Evolutionary conservation across 2,888 invertebrate species (phyloP).

Genomic region (Salticus scenicus): DNA sequence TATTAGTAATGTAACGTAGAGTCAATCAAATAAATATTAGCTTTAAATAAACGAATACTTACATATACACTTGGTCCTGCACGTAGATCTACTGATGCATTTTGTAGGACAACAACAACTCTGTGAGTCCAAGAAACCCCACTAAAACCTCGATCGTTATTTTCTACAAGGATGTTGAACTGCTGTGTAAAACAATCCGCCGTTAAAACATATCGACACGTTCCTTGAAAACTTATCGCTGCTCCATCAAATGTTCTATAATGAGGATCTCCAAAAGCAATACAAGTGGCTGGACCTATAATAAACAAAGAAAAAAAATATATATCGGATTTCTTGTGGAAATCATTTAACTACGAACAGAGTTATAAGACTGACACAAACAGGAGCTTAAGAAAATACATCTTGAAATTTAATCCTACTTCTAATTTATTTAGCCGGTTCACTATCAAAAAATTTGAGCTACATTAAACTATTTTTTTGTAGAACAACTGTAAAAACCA

Average conservation of each 20-base stretch:
- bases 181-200: slow-evolving; percentile 84
- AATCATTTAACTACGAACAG: too few species aligned
- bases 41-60: slow-evolving; percentile 5
- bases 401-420: too few species aligned
- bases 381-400: too few species aligned
- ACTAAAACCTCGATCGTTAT: slow-evolving; percentile 83
- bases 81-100: slow-evolving; percentile 52
- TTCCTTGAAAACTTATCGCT: slow-evolving; percentile 92
- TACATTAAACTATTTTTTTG: too few species aligned
- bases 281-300: slow-evolving; percentile 65
- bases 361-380: too few species aligned
- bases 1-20: too few species aligned
- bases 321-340: too few species aligned
- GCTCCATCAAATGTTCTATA: slow-evolving; percentile 96
- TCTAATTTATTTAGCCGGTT: too few species aligned
- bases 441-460: too few species aligned
- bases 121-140: slow-evolving; percentile 76
- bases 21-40: too few species aligned
- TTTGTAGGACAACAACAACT: slow-evolving; percentile 73
- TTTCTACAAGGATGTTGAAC: slow-evolving; percentile 93
- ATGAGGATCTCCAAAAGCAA: slow-evolving; percentile 79
- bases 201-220: slow-evolving; percentile 92
- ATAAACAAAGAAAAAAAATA: background rate
- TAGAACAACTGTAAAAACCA: too few species aligned
- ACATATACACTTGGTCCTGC: slow-evolving; percentile 63